phyloP scores from a whole-genome alignment of 2,113 vertebrate genomes.

The Climacteris rufus region DNA sequence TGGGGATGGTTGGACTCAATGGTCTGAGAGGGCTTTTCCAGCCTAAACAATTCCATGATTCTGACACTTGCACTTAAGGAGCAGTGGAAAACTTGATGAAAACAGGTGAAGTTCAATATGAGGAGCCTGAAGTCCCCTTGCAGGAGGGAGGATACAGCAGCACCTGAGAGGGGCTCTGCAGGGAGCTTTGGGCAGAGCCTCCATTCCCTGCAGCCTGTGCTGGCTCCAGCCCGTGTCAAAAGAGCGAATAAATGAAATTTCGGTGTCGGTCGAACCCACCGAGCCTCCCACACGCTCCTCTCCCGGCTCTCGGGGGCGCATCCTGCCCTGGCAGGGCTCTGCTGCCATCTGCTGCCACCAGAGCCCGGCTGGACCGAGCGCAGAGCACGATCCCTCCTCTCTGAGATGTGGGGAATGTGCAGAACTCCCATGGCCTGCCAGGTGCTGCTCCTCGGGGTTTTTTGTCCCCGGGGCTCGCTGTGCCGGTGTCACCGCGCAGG shows the following conservation, averaged over 20 bases:
- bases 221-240: neutral
- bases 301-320: too few relatives aligned
- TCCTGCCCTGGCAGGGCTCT: neutral
- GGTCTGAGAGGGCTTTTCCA: neutral
- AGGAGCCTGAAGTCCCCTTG: neutral
- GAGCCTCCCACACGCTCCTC: neutral
- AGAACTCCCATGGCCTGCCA: rapidly evolving
- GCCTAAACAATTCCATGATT: neutral
- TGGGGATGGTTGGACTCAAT: neutral
- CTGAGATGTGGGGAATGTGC: rapidly evolving
- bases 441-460: neutral
- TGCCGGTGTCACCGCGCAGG: neutral
- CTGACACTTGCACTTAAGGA: neutral
- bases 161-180: rapidly evolving
- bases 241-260: neutral
- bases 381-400: neutral
- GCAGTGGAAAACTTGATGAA: neutral
- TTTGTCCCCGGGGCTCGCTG: neutral
- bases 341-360: conserved; percentile 39
- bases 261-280: neutral
- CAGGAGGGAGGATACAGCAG: neutral
- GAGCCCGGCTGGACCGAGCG: rapidly evolving
- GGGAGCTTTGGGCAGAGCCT: neutral
- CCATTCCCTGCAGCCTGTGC: rapidly evolving
- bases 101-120: neutral